Base-by-base conservation (phyloP, 2,797 vertebrate species). In the Caiman crocodilus region DNA sequence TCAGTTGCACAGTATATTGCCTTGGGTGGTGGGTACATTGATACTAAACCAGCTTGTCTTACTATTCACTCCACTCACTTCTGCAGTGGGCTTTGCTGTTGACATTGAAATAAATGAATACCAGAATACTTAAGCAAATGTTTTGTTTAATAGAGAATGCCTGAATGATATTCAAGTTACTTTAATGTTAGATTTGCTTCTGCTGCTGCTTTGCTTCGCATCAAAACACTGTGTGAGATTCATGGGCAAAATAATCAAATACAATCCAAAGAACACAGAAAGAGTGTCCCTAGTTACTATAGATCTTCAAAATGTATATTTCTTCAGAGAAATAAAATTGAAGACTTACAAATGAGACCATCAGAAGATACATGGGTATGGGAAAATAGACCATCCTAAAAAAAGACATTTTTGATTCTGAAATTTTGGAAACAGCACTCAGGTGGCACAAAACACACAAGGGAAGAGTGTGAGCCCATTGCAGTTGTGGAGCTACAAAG, bases 1-100 rank as follows among this genome's bases (percentile, higher is more conserved):
- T 91, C 80, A 96, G 93, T 96, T 96, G 95, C 96, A 96, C 95
- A 97, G 90, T 86, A 90, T 96, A 96, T 94, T 97, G 96, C 96
- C 95, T 96, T 95, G 94, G 96, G 96, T 94, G 95, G 76, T 69
- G 65, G 90, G 85, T 69, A 90, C 91, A 79, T 83, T 95, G 94
- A 96, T 95, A 91, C 90, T 94, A 86, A 96, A 94, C 15, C 74
- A 90, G 76, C 90, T 94, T 95, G 91, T 69, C 61, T 94, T 95
- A 89, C 95, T 95, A 95, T 96, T 96, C 90, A 84, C 74, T 92
- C 76, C 84, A 76, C 28, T 96, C 86, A 86, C 91, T 96, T 96
- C 90, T 96, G 93, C 91, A 80, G 74, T 95, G 80, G 91, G 92
- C 96, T 96, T 94, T 92, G 92, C 93, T 96, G 95, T 90, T 95